phyloP scores from a whole-genome alignment of 2,113 vertebrate genomes.

The Poicephalus meyeri region DNA sequence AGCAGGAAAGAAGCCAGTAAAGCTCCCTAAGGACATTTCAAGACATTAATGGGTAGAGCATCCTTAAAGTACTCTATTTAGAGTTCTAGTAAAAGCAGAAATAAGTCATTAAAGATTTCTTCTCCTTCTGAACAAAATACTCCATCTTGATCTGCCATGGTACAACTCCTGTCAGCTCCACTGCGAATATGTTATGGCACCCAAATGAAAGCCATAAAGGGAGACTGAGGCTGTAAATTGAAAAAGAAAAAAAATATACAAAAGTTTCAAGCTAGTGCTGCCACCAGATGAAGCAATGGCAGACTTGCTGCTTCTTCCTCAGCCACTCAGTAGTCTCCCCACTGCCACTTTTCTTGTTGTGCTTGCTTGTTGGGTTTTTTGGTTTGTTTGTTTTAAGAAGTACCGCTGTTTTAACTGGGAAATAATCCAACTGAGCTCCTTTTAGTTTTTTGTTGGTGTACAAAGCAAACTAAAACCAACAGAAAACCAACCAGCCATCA shows the following conservation, averaged over 20 bases:
- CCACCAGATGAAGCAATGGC: not conserved
- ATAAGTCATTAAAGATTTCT: not conserved
- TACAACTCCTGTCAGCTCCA: not conserved
- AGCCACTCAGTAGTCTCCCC: not conserved
- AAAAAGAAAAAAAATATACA: not conserved
- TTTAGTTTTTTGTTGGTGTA: not conserved
- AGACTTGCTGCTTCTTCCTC: not conserved
- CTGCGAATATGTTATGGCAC: not conserved
- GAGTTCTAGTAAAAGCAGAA: constrained; percentile 4
- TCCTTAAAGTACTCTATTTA: not conserved
- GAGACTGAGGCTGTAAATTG: not conserved
- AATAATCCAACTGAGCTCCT: not conserved
- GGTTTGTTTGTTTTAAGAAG: not conserved
- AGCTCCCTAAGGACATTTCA: not conserved
- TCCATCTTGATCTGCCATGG: not conserved
- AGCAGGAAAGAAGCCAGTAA: not conserved
- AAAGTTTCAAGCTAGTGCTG: not conserved
- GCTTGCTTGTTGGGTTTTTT: not conserved
- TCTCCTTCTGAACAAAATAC: not conserved
- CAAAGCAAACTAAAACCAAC: not conserved
- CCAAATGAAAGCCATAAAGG: not conserved
- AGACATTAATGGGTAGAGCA: not conserved
- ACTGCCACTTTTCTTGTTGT: not conserved
- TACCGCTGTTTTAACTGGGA: not conserved
- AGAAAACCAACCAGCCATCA: not conserved